These are phyloP conservation scores for Bellardia pandia DNA, from an alignment of 2,888 invertebrate genomes.

Conservation along the genomic window DNA sequence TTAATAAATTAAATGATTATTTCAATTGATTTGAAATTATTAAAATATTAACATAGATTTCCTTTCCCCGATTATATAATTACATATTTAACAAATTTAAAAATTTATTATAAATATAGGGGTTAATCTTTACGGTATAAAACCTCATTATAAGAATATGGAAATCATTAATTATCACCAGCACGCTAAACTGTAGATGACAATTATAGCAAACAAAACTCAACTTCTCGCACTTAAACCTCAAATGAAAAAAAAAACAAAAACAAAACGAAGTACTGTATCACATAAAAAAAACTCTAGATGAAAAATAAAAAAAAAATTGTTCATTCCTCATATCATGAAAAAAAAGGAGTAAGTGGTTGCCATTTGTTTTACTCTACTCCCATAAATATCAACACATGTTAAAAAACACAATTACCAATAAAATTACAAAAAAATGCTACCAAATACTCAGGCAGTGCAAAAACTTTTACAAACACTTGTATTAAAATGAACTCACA, in stretches of 20 bases:
- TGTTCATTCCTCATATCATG: not conserved
- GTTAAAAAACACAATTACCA: constrained; percentile 58
- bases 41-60: no score
- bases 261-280: constrained; percentile 18
- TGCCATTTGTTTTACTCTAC: not conserved
- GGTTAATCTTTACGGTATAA: constrained; percentile 54
- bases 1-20: no score
- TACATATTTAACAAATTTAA: no score
- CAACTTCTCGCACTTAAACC: constrained; percentile 37
- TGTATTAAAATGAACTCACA: constrained; percentile 3
- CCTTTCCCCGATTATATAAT: no score
- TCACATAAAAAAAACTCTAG: constrained; percentile 25
- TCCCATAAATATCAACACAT: not conserved
- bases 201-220: constrained; percentile 54
- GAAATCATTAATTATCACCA: not conserved
- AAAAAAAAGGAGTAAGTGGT: not conserved
- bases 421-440: constrained; percentile 75
- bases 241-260: constrained; percentile 49
- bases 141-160: constrained; percentile 11
- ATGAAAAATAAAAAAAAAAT: constrained; percentile 28
- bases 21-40: no score
- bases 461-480: constrained; percentile 49
- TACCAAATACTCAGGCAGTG: constrained; percentile 37
- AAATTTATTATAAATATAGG: no score
- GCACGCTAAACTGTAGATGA: constrained; percentile 45